Conservation (phyloP, 1,140 invertebrate genomes). For the Drosophila ambigua region DNA sequence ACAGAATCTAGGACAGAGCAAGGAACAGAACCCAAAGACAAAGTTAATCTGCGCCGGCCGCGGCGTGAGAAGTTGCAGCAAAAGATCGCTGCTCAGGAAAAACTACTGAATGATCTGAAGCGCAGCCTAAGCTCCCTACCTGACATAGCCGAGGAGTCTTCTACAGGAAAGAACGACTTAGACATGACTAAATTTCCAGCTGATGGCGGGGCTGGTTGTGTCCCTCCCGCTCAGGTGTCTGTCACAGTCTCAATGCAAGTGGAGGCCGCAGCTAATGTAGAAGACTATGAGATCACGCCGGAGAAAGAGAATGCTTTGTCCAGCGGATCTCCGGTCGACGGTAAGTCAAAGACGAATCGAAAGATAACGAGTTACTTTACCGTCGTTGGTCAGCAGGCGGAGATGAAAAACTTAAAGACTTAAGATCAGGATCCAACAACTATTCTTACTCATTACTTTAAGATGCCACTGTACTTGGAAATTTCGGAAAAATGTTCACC, state of each 20-base stretch:
- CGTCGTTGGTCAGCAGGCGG: constrained; percentile 76
- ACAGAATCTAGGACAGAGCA: constrained; percentile 10
- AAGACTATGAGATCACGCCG: constrained; percentile 53
- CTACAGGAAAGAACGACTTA: neutral
- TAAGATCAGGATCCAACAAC: constrained; percentile 56
- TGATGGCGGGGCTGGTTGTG: constrained; percentile 60
- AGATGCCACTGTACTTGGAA: constrained; percentile 69
- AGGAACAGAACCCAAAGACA: constrained; percentile 19
- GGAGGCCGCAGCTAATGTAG: constrained; percentile 48
- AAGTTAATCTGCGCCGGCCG: constrained; percentile 38
- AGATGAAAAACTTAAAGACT: constrained; percentile 77
- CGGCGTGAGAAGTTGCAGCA: constrained; percentile 63
- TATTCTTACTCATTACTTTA: constrained; percentile 71
- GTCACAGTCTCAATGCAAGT: constrained; percentile 79
- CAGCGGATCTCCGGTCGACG: constrained; percentile 37
- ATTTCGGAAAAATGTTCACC: constrained; percentile 35
- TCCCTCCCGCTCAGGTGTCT: constrained; percentile 56
- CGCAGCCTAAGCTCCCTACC: constrained; percentile 46
- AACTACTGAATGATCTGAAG: constrained; percentile 53
- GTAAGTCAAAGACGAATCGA: constrained; percentile 67
- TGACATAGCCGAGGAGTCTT: constrained; percentile 54
- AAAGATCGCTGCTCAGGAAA: constrained; percentile 67
- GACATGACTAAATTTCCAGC: constrained; percentile 36
- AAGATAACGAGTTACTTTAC: constrained; percentile 80
- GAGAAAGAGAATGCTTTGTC: constrained; percentile 72